Percentiles rank a stretch among this genome's conserved stretches.
Evolutionary conservation across 2,888 invertebrate genomes (phyloP).

Genomic region (Hipparchia semele): DNA sequence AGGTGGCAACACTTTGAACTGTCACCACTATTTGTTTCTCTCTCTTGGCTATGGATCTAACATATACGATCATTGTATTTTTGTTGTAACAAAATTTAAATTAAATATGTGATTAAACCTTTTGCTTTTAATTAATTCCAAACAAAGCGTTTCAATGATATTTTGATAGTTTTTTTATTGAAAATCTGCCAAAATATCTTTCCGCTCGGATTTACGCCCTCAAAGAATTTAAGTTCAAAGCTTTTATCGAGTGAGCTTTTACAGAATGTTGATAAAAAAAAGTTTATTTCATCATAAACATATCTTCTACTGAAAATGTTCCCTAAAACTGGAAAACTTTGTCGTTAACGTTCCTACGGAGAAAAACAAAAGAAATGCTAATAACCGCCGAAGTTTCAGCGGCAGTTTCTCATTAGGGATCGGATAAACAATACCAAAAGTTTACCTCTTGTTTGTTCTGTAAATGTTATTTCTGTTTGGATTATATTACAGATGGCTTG

Average conservation of each 20-base stretch:
- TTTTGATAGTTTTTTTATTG: too few species aligned
- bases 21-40: too few species aligned
- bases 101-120: too few species aligned
- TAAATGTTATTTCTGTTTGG: constrained; percentile 23
- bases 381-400: constrained; percentile 27
- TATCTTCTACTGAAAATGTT: not conserved
- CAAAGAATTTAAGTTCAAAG: not conserved
- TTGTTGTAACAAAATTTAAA: too few species aligned
- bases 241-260: not conserved
- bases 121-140: too few species aligned
- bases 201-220: too few species aligned
- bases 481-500: constrained; percentile 24
- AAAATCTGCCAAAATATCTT: too few species aligned
- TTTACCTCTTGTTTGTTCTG: constrained; percentile 30
- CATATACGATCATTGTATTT: too few species aligned
- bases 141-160: too few species aligned
- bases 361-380: constrained; percentile 29
- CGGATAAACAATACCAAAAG: constrained; percentile 27
- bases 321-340: constrained; percentile 2
- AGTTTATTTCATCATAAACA: not conserved
- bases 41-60: too few species aligned
- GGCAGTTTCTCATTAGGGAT: constrained; percentile 34
- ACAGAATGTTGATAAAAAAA: not conserved
- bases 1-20: too few species aligned
- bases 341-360: constrained; percentile 2